Evolutionary conservation across 2,797 vertebrate species (phyloP).

Genomic region (Menidia menidia): DNA sequence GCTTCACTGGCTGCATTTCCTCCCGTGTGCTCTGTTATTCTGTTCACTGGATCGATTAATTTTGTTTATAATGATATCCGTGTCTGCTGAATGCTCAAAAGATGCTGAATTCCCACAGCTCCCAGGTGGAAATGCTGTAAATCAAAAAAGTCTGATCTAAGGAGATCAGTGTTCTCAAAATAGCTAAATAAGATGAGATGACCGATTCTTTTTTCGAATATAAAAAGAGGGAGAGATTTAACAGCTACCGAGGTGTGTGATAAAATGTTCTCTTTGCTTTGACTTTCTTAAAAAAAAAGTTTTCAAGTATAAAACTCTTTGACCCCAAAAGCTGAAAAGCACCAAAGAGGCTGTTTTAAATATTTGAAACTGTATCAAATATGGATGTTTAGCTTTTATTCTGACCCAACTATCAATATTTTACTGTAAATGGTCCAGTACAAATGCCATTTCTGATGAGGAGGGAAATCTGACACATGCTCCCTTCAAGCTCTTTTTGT

Average conservation of each 20-base stretch:
- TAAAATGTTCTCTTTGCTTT: neutral
- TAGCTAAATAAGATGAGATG: constrained; percentile 7
- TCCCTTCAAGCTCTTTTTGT: too few species aligned
- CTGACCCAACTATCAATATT: too few species aligned
- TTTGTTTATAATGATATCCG: constrained; percentile 47
- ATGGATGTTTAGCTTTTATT: too few species aligned
- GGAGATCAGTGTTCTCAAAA: constrained; percentile 16
- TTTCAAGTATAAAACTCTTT: constrained; percentile 1
- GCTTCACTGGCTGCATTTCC: constrained; percentile 23
- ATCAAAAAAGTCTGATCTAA: constrained; percentile 11
- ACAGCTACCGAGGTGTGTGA: neutral
- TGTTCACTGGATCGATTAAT: constrained; percentile 56
- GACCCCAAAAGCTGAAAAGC: neutral
- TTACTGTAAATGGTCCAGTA: too few species aligned
- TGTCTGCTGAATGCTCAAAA: constrained; percentile 29
- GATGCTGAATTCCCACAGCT: constrained; percentile 11
- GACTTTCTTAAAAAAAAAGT: neutral
- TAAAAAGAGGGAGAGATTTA: too few species aligned
- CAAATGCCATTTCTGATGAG: too few species aligned
- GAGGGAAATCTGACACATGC: too few species aligned
- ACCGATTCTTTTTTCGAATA: neutral
- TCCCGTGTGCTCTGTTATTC: constrained; percentile 33
- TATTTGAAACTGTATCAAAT: too few species aligned
- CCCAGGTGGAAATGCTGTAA: constrained; percentile 13
- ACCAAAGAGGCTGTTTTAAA: neutral